Base-by-base conservation (phyloP, 2,888 invertebrate species). In the Xestia ashworthii region DNA sequence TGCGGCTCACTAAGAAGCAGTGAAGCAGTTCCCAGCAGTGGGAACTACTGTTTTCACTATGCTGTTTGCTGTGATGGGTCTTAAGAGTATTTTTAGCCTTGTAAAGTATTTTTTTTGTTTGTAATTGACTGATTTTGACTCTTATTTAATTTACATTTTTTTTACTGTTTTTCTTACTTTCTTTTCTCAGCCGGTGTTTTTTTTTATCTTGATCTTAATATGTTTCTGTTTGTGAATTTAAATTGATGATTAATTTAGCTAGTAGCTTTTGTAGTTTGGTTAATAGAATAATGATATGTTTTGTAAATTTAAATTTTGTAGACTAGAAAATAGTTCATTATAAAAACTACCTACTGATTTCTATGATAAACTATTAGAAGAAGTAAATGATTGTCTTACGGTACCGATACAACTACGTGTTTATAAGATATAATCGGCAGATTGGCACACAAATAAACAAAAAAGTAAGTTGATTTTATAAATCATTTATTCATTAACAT, bases 221-320 rank as follows among this genome's bases (percentile, higher is more conserved):
- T 73, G 62, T 62, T 55, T 44, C 16, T 75, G 55, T 53, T 70
- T 50, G 46, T 14, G 41, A 75, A 60, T 76, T 70, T 68, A 73
- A 67, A 78, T 78, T 55, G 38, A 75, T 81, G 58, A 74, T 76
- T 84, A 60, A 72, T 79, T 75, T 67, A 67, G 44, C 25, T 79
- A 53, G 68, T 75, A 85, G 78, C 77, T 67, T 53, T 68, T 65
- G 32, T 68, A 48, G 41, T 50, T 72, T 87, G 78, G 87, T 87
- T 82, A 73, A 87, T 85, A 22, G 14, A 74, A 85, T 82, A 75
- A 87, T 85, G 22, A 75, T 75, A 62, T 58, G 64, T 74, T 73
- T 71, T 73, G n/a, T n/a, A n/a, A 60, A 41, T 58, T 62, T 71
- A 53, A 25, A 75, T 81, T 82, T 71, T 32, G 44, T 55, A 5